phyloP scores from a whole-genome alignment of 2,113 vertebrate species.

The Pelecanus crispus region DNA sequence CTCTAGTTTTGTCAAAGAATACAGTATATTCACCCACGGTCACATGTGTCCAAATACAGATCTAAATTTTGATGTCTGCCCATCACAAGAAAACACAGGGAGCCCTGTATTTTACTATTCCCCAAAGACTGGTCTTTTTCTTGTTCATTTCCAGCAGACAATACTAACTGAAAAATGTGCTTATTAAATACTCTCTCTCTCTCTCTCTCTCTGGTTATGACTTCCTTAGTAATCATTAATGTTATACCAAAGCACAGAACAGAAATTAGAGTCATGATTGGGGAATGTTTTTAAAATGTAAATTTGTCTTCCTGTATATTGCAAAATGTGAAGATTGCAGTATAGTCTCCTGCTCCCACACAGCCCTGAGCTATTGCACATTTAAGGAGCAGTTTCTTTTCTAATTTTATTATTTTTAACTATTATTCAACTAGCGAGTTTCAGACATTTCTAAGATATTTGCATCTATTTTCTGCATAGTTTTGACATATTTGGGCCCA shows the following conservation, averaged over 20 bases:
- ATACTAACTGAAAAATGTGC: background rate
- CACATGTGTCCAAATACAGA: background rate
- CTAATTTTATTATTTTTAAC: background rate
- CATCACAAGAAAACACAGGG: background rate
- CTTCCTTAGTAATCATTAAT: background rate
- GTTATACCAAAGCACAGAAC: background rate
- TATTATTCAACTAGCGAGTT: background rate
- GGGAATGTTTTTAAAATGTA: background rate
- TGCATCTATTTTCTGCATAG: background rate
- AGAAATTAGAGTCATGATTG: background rate
- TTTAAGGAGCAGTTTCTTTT: background rate
- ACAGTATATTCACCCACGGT: background rate
- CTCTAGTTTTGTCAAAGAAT: background rate
- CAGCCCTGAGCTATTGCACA: background rate
- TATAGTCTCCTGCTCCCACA: background rate
- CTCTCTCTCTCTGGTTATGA: background rate
- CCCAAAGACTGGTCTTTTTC: background rate
- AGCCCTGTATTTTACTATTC: background rate
- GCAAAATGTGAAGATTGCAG: background rate
- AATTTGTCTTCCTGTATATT: background rate
- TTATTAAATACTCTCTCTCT: background rate
- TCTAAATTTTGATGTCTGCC: background rate
- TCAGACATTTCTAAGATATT: background rate
- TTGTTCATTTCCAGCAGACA: background rate
- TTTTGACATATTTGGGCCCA: background rate